Evolutionary conservation across 2,113 vertebrate species (phyloP).

Genomic region (Malurus cyaneus): DNA sequence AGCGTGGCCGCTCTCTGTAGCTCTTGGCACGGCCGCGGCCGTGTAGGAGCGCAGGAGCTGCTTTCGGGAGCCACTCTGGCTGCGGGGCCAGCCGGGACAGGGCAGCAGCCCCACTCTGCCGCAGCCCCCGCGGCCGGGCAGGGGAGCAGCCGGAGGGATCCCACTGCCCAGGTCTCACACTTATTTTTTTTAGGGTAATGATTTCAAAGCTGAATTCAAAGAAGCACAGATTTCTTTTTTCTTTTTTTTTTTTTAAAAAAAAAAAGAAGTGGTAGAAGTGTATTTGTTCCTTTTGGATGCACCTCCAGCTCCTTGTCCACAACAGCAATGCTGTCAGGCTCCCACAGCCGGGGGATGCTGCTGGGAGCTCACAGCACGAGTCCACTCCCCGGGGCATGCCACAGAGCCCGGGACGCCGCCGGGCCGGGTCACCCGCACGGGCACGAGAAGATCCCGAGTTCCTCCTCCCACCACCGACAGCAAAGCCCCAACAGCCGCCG

Average conservation of each 20-base stretch:
- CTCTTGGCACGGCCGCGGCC: not conserved
- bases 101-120: not conserved
- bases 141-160: rapidly evolving
- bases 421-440: not conserved
- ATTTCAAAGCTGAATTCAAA: not conserved
- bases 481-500: not conserved
- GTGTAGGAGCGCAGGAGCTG: not conserved
- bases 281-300: not conserved
- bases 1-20: not conserved
- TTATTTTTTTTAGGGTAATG: not conserved
- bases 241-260: too few relatives aligned
- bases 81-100: not conserved
- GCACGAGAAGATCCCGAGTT: not conserved
- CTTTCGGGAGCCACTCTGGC: rapidly evolving
- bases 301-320: not conserved
- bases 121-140: not conserved
- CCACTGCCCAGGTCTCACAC: rapidly evolving
- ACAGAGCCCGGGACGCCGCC: not conserved
- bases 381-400: not conserved
- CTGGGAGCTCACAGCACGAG: not conserved
- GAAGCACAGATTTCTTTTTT: not conserved
- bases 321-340: not conserved
- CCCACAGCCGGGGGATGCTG: not conserved
- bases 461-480: not conserved
- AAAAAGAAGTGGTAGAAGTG: not conserved